Base-by-base conservation (phyloP, 2,888 invertebrate species). In the Macrosoma leucophasiata region DNA sequence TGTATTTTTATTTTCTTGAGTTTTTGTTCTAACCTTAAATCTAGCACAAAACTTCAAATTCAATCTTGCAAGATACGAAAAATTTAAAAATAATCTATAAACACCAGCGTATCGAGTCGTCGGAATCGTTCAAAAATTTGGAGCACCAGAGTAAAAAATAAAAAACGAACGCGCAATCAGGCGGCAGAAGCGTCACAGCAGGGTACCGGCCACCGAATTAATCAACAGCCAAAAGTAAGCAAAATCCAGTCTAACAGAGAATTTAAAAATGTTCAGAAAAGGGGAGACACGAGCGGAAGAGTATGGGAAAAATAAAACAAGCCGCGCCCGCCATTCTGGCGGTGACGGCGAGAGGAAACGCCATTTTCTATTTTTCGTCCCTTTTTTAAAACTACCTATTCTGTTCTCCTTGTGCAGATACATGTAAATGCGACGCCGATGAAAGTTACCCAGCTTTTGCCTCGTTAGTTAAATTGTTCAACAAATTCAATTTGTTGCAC, bases 281-380 rank as follows among this genome's bases (percentile, higher is more conserved):
- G 57, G 62, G 63, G 62, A 66, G 56, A 62, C 61, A 64, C 58
- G 57, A 52, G 52, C 65, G 70, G 66, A 69, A 68, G 66, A 70
- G 65, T 59, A 64, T 57, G 51, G n/a, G 55, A 56, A 63, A 68
- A 73, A 73, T 62, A 72, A 77, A 76, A 73, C 53, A 58, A 50
- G 53, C 63, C 65, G 63, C 60, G 60, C 64, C 66, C 60, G 60
- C 69, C 59, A 77, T 78, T 76, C 78, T 81, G 79, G 41, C 70
- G 59, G 70, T 79, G 81, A 78, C 77, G 77, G 67, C 58, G 71
- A 62, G 67, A 70, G 78, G 69, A 71, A 72, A 62, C 70, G 68
- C 63, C 61, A 68, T 77, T 75, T 76, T 72, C 64, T 63, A 63
- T 73, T 68, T 71, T 66, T 58, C 50, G 43, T 46, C 52, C 56